Percentiles rank a stretch among this genome's conserved stretches.
Conservation (phyloP, 2,888 invertebrate species). For the Eugnorisma glareosa region DNA sequence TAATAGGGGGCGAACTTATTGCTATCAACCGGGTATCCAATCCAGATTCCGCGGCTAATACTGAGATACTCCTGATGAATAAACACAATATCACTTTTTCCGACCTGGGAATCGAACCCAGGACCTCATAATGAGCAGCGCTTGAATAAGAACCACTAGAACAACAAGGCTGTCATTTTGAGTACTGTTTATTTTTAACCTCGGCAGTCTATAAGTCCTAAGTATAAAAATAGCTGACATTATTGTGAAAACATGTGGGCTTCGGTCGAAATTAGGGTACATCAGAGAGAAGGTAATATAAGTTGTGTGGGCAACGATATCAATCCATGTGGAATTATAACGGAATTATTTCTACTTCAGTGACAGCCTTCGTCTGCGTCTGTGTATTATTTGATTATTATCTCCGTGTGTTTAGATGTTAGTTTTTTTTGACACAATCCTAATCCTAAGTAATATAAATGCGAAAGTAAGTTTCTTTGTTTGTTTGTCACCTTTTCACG, state of each 20-base stretch:
- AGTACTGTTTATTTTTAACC: background rate
- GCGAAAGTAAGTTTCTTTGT: too few relatives aligned
- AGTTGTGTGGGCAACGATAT: constrained; percentile 32
- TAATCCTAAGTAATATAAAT: too few relatives aligned
- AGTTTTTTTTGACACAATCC: background rate
- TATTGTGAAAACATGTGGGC: constrained; percentile 35
- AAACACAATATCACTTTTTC: background rate
- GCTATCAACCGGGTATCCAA: background rate
- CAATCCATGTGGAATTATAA: constrained; percentile 36
- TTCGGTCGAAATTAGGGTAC: constrained; percentile 39
- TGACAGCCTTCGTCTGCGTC: background rate
- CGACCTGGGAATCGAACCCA: background rate
- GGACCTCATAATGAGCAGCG: background rate
- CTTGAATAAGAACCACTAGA: background rate
- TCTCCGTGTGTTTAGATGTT: background rate
- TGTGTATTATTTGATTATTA: background rate
- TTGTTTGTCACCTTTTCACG: too few relatives aligned
- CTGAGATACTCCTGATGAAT: background rate
- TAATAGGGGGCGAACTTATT: background rate
- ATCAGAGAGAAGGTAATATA: constrained; percentile 2
- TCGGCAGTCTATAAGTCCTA: constrained; percentile 11
- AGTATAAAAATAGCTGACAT: constrained; percentile 47
- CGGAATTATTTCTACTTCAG: background rate
- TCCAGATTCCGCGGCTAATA: background rate
- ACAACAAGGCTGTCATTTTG: background rate